Conservation (phyloP, 1,140 invertebrate species). For the Helicoverpa zea region DNA sequence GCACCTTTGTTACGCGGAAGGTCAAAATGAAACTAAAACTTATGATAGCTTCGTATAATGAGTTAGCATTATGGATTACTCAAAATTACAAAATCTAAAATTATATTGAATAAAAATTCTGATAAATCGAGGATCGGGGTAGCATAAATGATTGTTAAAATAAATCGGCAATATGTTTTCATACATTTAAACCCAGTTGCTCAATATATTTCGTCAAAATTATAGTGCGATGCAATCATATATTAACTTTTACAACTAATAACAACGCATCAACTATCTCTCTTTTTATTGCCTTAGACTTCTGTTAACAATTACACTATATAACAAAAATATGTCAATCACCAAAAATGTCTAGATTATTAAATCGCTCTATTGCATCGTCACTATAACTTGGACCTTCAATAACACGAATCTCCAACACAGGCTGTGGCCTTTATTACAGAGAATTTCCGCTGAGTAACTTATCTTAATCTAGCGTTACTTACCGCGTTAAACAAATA, state of each 20-base stretch:
- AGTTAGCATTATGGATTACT: constrained; percentile 48
- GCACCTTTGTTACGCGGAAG: constrained; percentile 46
- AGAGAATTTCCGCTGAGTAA: constrained; percentile 4
- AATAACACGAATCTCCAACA: constrained; percentile 31
- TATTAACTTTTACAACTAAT: constrained; percentile 37
- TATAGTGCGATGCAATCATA: constrained; percentile 19
- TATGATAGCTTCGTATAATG: constrained; percentile 45
- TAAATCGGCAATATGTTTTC: constrained; percentile 41
- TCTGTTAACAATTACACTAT: constrained; percentile 38
- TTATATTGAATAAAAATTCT: constrained; percentile 44
- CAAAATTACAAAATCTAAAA: constrained; percentile 48
- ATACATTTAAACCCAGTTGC: constrained; percentile 46
- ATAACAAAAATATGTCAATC: constrained; percentile 40
- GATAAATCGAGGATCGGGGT: constrained; percentile 35
- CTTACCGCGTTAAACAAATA: constrained; percentile 28
- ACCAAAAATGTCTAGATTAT: constrained; percentile 40
- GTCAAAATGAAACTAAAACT: constrained; percentile 49
- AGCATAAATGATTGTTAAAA: constrained; percentile 46
- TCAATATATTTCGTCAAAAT: constrained; percentile 5
- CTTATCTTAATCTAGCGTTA: constrained; percentile 34
- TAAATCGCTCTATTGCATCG: constrained; percentile 22
- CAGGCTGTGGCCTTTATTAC: not conserved
- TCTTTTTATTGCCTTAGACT: constrained; percentile 37
- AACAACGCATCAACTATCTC: constrained; percentile 31
- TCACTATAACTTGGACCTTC: constrained; percentile 25